Percentiles rank a stretch among this genome's conserved stretches.
Conservation (phyloP, 2,888 invertebrate species). For the Mesorhabditis belari region DNA sequence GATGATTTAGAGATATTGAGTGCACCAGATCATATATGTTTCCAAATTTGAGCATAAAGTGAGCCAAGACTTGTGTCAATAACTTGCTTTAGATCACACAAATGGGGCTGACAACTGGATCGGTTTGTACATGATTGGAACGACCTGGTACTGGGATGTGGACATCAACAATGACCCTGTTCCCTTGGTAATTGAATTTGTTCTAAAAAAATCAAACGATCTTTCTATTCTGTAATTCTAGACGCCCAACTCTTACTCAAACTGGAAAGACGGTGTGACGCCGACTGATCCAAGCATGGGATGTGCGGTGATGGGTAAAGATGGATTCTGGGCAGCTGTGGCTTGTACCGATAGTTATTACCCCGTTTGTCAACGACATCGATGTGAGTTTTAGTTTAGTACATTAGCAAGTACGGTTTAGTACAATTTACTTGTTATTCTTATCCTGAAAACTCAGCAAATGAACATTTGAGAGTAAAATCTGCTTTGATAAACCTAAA, state of each 20-base stretch:
- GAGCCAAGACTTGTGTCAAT: no score
- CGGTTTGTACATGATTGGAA: constrained; percentile 16
- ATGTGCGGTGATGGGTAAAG: constrained; percentile 25
- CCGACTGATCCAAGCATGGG: constrained; percentile 12
- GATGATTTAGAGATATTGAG: no score
- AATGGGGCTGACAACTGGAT: constrained; percentile 15
- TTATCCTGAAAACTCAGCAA: not conserved
- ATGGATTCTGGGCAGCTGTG: constrained; percentile 26
- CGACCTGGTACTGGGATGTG: constrained; percentile 25
- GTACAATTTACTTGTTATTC: not conserved
- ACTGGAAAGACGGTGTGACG: constrained; percentile 24
- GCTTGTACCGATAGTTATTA: constrained; percentile 8
- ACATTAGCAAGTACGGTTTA: not conserved
- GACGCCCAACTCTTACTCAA: constrained; percentile 10
- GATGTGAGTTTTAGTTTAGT: constrained; percentile 21
- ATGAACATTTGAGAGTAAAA: no score
- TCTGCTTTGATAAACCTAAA: no score
- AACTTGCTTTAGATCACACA: not conserved
- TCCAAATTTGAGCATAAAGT: no score
- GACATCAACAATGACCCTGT: constrained; percentile 20
- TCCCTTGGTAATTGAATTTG: not conserved
- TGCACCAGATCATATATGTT: no score
- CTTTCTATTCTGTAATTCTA: not conserved
- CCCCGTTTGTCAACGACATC: constrained; percentile 29
- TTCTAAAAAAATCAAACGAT: not conserved